Evolutionary conservation across 2,888 invertebrate genomes (phyloP), one percentile per base, ranked within the genome.

Genomic region (Himalopsyche tibetana): DNA sequence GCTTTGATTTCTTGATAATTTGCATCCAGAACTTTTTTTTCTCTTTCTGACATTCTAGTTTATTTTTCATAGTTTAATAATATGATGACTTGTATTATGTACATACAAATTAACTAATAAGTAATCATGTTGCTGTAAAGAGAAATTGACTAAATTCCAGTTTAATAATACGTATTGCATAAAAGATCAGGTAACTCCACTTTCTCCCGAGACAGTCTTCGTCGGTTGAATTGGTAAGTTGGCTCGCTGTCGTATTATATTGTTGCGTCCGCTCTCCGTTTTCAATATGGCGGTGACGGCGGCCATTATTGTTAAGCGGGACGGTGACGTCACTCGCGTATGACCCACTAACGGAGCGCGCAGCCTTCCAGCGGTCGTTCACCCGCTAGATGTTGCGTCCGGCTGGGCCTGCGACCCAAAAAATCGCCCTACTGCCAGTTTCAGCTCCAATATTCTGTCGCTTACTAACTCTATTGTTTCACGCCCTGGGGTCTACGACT

Each of bases 311-410:
- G 82, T 36, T 40, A 51, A 36, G 92, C 93, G 93, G 91, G 92
- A 93, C 93, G 92, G 92, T 93, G 92, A 93, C 93, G 93, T 91
- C 92, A 93, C 90, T 51, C 90, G 90, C 90, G 91, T 91, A 91
- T 92, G 88, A 89, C 92, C 92, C 92, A 93, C 92, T 93, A 94
- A 94, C 93, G 92, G 91, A 63, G 51, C 91, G 92, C 91, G 92
- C 93, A 92, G 92, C 91, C 92, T 92, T 93, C 93, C 91, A 92
- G 91, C 92, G 88, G 84, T 80, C 88, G 85, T 87, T 84, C 83
- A 88, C 88, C 87, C 82, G 19, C 63, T n/a, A 63, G 63, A 19
- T 63, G 63, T 63, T 63, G 63, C 63, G 63, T 63, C 63, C 63
- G 63, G 63, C 63, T 19, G 11, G 11, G 63, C 63, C 63, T 63